phyloP scores from a whole-genome alignment of 1,140 invertebrate genomes.

The Pomacea maculata region DNA sequence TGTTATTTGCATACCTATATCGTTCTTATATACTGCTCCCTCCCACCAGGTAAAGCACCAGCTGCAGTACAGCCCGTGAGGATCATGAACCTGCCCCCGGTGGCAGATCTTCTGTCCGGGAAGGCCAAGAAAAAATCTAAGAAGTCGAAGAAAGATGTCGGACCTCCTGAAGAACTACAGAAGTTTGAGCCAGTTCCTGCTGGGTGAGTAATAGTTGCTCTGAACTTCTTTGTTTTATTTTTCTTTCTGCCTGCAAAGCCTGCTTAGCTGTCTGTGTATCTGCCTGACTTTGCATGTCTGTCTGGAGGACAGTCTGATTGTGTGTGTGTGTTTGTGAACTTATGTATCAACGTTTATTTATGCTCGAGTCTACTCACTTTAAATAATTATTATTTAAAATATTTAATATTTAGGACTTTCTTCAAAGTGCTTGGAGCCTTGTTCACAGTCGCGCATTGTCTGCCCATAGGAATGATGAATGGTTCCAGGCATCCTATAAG shows the following conservation, averaged over 20 bases:
- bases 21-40: no score
- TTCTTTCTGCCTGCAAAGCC: not conserved
- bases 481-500: constrained; percentile 10
- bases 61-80: not conserved
- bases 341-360: not conserved
- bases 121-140: constrained; percentile 19
- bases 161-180: constrained; percentile 10
- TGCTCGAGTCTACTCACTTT: not conserved
- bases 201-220: not conserved
- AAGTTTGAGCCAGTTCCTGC: constrained; percentile 1
- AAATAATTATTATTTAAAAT: not conserved
- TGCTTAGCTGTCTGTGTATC: not conserved
- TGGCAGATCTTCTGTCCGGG: not conserved
- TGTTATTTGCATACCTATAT: no score
- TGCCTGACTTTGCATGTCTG: not conserved
- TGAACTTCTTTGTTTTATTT: not conserved
- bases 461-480: not conserved
- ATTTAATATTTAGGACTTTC: not conserved
- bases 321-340: not conserved
- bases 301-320: not conserved
- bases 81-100: not conserved
- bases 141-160: constrained; percentile 11
- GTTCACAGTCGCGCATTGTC: not conserved
- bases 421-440: not conserved
- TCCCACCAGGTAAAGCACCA: no score